Conservation (phyloP, 2,113 vertebrate genomes). For the Hemibagrus wyckioides region DNA sequence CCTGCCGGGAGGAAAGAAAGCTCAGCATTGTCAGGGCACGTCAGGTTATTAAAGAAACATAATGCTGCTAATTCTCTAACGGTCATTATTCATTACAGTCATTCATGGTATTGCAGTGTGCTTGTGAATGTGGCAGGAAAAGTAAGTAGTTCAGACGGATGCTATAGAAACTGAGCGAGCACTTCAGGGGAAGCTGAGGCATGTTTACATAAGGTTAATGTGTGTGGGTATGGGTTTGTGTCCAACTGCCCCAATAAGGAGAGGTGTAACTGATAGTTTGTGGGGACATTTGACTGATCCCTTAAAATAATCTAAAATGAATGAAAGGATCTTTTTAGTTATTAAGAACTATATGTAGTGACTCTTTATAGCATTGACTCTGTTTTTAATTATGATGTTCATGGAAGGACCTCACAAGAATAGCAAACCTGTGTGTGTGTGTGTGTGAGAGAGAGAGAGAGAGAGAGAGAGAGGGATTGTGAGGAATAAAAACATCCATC, state of each 20-base stretch:
- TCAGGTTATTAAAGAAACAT: conserved; percentile 43
- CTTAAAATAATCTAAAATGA: neutral
- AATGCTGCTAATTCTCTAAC: conserved; percentile 37
- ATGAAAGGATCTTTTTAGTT: neutral
- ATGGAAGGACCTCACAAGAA: neutral
- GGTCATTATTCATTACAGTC: conserved; percentile 26
- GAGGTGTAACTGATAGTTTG: neutral
- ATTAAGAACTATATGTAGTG: neutral
- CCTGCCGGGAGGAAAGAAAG: conserved; percentile 15
- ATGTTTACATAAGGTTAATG: neutral
- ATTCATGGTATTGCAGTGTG: neutral
- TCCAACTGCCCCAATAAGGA: neutral
- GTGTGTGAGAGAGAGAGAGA: too few species aligned
- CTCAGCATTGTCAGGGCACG: conserved; percentile 37
- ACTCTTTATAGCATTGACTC: neutral
- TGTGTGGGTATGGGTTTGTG: neutral
- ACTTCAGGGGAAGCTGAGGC: neutral
- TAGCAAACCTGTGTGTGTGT: neutral
- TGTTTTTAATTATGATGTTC: neutral
- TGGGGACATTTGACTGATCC: neutral
- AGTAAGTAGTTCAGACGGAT: neutral
- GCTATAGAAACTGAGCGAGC: conserved; percentile 2
- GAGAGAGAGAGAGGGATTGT: too few species aligned
- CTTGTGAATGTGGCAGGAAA: conserved; percentile 5
- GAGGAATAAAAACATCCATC: too few species aligned